Percentiles rank a stretch among this genome's conserved stretches.
Evolutionary conservation across 2,888 invertebrate species (phyloP).

Genomic region (Alviniconcha strummeri): DNA sequence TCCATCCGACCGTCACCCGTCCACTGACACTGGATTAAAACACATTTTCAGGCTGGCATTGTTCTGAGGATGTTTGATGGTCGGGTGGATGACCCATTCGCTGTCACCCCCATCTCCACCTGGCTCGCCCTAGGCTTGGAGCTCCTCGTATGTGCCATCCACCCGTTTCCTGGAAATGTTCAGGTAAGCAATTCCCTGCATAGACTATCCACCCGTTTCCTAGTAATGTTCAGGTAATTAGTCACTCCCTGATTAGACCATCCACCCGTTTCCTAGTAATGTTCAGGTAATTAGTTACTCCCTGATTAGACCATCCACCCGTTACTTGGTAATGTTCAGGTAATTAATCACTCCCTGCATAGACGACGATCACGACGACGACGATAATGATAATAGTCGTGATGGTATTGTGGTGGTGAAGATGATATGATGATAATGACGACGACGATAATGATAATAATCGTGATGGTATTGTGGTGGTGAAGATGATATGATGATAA

Average conservation of each 20-base stretch:
- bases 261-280: conserved; percentile 63
- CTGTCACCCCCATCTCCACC: conserved; percentile 52
- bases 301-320: conserved; percentile 61
- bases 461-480: too few relatives aligned
- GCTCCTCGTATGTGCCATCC: conserved; percentile 56
- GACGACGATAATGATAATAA: too few relatives aligned
- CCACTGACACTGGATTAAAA: too few relatives aligned
- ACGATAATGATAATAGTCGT: too few relatives aligned
- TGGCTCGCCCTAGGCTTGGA: conserved; percentile 51
- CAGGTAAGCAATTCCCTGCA: conserved; percentile 28
- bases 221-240: neutral
- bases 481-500: too few relatives aligned
- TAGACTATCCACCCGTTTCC: neutral
- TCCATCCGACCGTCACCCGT: too few relatives aligned
- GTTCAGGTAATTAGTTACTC: conserved; percentile 42
- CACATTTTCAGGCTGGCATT: conserved; percentile 37
- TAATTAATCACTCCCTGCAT: neutral
- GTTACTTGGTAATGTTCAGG: neutral
- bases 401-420: too few relatives aligned
- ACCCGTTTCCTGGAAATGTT: conserved; percentile 62
- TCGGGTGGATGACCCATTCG: conserved; percentile 56
- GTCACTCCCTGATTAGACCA: neutral
- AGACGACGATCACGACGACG: too few relatives aligned
- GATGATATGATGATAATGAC: too few relatives aligned
- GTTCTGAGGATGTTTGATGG: conserved; percentile 55